Evolutionary conservation across 2,888 invertebrate species (phyloP), one percentile per base, ranked within the genome.

Genomic region (Pachymerium ferrugineum): DNA sequence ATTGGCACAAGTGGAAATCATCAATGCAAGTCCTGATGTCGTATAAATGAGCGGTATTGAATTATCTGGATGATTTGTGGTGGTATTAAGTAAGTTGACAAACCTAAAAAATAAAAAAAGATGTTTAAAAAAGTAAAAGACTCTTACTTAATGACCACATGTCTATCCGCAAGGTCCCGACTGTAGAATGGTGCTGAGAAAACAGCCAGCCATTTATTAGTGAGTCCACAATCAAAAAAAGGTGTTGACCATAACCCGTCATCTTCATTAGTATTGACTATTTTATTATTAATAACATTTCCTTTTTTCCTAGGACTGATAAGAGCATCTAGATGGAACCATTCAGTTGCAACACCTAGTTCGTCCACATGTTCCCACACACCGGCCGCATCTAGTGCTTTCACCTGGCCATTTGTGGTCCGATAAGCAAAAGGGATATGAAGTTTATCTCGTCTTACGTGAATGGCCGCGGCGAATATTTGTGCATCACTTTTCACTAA

Each of bases 181-280:
- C 25, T 29, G 14, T 72, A 72, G 47, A 72, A 72, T 28, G 72
- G 72, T 3, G 47, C 54, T 8, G 72, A 42, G 28, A 1, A 54
- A 3, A 47, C 28, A 5, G 42, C 42, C 4, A 72, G 54, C 72
- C 72, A 72, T 10, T 30, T 54, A 31, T 72, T 72, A 10, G 42
- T 72, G 5, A 38, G 25, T 54, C 72, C 72, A 47, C 72, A 72
- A 29, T 72, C 72, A 16, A 54, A 72, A 31, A 72, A 72, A 12
- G 72, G 72, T 30, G 19, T 4, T 12, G 72, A 28, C 72, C 72
- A 72, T 8, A 6, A 1, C 12, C 54, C 72, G 22, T 72, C 38
- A 10, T 22, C 28, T 35, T 19, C 28, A 16, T 3, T 22, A 71
- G 22, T 71, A 22, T 10, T 22, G 35, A 38, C 71, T 33, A 35